These are phyloP conservation scores for Coluber constrictor DNA, from an alignment of 2,797 vertebrate genomes.

Conservation along the genomic window DNA sequence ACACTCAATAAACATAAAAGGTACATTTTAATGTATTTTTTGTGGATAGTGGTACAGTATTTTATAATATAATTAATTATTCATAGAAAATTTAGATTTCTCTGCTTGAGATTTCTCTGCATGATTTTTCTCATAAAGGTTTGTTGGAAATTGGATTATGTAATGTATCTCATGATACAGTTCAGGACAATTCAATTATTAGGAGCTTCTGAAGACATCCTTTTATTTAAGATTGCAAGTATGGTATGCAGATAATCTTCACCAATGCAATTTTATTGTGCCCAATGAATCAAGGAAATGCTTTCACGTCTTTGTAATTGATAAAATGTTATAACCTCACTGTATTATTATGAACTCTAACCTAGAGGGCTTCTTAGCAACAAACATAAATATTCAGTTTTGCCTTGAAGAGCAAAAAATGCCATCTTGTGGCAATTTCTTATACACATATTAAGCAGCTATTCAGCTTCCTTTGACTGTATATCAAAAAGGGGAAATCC, in stretches of 20 bases:
- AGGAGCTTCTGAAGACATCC: not conserved
- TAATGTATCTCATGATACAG: not conserved
- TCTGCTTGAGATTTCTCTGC: not conserved
- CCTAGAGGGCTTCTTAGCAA: constrained; percentile 43
- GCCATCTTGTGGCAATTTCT: constrained; percentile 28
- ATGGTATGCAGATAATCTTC: not conserved
- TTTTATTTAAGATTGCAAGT: not conserved
- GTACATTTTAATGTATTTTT: not conserved
- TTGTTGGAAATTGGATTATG: not conserved
- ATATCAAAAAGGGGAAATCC: constrained; percentile 12
- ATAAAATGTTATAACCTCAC: constrained; percentile 41
- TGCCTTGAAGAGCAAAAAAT: constrained; percentile 42
- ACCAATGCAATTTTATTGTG: constrained; percentile 10
- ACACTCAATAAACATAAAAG: not conserved
- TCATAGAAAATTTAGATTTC: not conserved
- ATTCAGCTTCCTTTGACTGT: constrained; percentile 33
- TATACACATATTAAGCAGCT: constrained; percentile 41
- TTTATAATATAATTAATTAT: not conserved
- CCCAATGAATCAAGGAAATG: not conserved
- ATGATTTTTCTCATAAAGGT: not conserved
- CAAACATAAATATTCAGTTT: constrained; percentile 53
- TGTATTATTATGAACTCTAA: constrained; percentile 33
- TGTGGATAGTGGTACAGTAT: not conserved
- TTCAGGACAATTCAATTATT: constrained; percentile 20
- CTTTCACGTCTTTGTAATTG: not conserved